Evolutionary conservation across 2,797 vertebrate genomes (phyloP).

Genomic region (Epinephelus malabaricus): DNA sequence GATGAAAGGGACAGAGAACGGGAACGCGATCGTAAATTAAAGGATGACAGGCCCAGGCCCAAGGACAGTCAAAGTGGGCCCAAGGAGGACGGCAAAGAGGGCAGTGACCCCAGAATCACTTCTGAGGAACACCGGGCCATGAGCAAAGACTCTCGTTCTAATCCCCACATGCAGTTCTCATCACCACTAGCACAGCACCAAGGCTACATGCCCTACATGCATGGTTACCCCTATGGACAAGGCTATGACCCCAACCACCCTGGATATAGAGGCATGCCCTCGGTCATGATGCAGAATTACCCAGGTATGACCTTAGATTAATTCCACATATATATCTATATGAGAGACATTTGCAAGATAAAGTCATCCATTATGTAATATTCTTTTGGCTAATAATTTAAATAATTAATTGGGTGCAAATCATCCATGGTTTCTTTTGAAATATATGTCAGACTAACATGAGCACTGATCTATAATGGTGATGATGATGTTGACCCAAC

Average conservation of each 20-base stretch:
- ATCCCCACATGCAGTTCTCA: conserved; percentile 93
- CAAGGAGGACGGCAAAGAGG: conserved; percentile 94
- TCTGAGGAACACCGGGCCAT: conserved; percentile 90
- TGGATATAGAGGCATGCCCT: conserved; percentile 93
- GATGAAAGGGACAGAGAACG: conserved; percentile 87
- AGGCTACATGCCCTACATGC: conserved; percentile 97
- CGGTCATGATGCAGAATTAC: conserved; percentile 98
- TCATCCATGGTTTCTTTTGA: background rate
- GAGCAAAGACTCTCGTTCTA: conserved; percentile 92
- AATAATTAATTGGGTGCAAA: background rate
- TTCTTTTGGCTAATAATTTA: background rate
- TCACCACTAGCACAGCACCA: conserved; percentile 95
- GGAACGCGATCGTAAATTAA: conserved; percentile 90
- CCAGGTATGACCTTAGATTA: conserved; percentile 87
- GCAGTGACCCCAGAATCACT: conserved; percentile 87
- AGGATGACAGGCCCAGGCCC: conserved; percentile 91
- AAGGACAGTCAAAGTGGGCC: conserved; percentile 88
- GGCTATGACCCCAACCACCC: conserved; percentile 95
- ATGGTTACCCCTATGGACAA: conserved; percentile 96
- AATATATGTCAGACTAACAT: background rate
- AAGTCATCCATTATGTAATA: background rate
- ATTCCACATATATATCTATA: background rate
- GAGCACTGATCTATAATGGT: background rate
- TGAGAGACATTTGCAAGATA: background rate
- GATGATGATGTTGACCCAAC: background rate